Conservation (phyloP, 2,888 invertebrate species). For the Muschampia plurimacula region DNA sequence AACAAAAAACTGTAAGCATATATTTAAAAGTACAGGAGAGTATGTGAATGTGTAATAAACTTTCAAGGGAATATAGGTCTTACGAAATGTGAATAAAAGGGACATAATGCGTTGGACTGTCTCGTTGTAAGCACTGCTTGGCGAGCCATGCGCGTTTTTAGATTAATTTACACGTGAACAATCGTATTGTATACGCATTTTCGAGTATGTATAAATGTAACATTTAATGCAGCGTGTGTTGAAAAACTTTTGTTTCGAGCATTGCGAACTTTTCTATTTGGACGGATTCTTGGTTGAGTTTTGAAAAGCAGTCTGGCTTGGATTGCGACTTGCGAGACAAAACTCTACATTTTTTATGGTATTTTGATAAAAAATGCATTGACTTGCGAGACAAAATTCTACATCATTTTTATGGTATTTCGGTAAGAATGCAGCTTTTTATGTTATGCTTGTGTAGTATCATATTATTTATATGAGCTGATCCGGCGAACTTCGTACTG, state of each 20-base stretch:
- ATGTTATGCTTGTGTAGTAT: too few relatives aligned
- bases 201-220: constrained; percentile 31
- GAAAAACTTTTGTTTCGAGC: constrained; percentile 29
- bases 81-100: constrained; percentile 3
- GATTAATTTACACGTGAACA: constrained; percentile 37
- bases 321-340: neutral
- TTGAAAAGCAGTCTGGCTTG: constrained; percentile 9
- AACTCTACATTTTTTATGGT: neutral
- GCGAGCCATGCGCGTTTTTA: constrained; percentile 19
- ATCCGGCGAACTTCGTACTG: too few relatives aligned
- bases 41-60: constrained; percentile 10
- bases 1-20: constrained; percentile 45
- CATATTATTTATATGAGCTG: too few relatives aligned
- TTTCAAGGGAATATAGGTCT: neutral
- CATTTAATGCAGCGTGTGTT: constrained; percentile 17
- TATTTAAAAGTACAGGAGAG: neutral
- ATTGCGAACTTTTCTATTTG: constrained; percentile 23
- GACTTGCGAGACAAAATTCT: too few relatives aligned
- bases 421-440: too few relatives aligned
- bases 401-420: too few relatives aligned
- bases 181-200: constrained; percentile 25
- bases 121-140: constrained; percentile 4
- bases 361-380: too few relatives aligned
- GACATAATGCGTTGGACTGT: neutral
- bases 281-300: constrained; percentile 24